Conservation (phyloP, 2,888 invertebrate species). For the Drosophila tripunctata region DNA sequence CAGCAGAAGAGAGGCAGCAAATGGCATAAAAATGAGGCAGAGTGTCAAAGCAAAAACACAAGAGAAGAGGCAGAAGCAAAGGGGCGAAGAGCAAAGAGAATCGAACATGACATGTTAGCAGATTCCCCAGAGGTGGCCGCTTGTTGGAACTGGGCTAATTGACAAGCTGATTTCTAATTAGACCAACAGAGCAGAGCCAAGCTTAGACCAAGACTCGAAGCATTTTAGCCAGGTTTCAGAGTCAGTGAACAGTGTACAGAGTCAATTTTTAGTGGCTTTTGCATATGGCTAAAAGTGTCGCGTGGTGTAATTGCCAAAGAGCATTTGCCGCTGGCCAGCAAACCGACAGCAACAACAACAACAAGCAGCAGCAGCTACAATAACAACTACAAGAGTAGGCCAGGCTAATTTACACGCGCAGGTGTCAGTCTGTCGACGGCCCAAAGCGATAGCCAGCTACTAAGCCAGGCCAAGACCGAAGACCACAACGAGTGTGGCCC, state of each 20-base stretch:
- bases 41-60: not conserved
- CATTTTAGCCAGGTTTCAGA: not conserved
- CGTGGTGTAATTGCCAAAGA: slow-evolving; percentile 26
- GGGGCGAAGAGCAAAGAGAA: not conserved
- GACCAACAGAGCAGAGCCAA: slow-evolving; percentile 63
- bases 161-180: slow-evolving; percentile 84
- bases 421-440: slow-evolving; percentile 58
- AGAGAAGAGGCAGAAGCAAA: not conserved
- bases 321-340: slow-evolving; percentile 27
- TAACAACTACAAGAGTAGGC: slow-evolving; percentile 4
- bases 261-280: slow-evolving; percentile 31
- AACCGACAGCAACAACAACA: not conserved
- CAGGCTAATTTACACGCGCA: slow-evolving; percentile 72
- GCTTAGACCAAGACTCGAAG: not conserved
- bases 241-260: not conserved
- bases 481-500: slow-evolving; percentile 64
- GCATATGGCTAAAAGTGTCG: slow-evolving; percentile 59
- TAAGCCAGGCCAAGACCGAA: slow-evolving; percentile 8
- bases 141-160: slow-evolving; percentile 71
- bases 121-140: slow-evolving; percentile 24
- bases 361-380: not conserved
- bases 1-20: not conserved
- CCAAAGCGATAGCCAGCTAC: slow-evolving; percentile 8
- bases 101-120: slow-evolving; percentile 47
- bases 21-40: not conserved